Base-by-base conservation (phyloP, 2,113 vertebrate genomes). In the Heteronetta atricapilla region DNA sequence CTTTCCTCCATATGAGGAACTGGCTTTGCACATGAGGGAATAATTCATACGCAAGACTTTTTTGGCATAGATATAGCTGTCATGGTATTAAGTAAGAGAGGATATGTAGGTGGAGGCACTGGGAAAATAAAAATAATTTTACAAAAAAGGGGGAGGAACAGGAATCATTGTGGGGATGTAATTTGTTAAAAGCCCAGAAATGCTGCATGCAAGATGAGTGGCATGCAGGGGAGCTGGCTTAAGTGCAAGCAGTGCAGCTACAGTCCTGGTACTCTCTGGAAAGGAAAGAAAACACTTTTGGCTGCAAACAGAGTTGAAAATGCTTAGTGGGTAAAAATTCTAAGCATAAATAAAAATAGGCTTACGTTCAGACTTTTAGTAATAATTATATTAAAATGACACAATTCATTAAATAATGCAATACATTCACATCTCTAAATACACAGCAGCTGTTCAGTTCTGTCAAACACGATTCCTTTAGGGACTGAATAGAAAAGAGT, bases 321-420 rank as follows among this genome's bases (percentile, higher is more conserved):
- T 82, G 88, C 81, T 85, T 85, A 91, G 79, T 86, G 78, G n/a
- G 64, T 89, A 55, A 94, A 82, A 95, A 69, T 84, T 78, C 46
- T n/a, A 78, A 91, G 86, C 93, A 86, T 93, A 95, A 96, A 88
- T 93, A 96, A 95, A 94, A 94, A 83, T 33, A 93, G 83, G 79
- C 94, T 94, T 92, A 94, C 13, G 23, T 94, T 96, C 63, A 83
- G 86, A 88, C 44, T 96, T 96, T 93, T 95, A 94, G 84, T 94
- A 97, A 94, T 96, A 92, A 96, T 96, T 93, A 81, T 76, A 97
- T 97, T 97, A 94, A 95, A 97, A 94, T 94, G 88, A 95, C 97
- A 97, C 72, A 92, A 96, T 94, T 96, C 92, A 96, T 97, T 97
- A 96, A 96, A 96, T 94, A 95, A 94, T 90, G 90, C 90, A 97